phyloP scores from a whole-genome alignment of 2,888 invertebrate genomes.

The Autographa gamma region DNA sequence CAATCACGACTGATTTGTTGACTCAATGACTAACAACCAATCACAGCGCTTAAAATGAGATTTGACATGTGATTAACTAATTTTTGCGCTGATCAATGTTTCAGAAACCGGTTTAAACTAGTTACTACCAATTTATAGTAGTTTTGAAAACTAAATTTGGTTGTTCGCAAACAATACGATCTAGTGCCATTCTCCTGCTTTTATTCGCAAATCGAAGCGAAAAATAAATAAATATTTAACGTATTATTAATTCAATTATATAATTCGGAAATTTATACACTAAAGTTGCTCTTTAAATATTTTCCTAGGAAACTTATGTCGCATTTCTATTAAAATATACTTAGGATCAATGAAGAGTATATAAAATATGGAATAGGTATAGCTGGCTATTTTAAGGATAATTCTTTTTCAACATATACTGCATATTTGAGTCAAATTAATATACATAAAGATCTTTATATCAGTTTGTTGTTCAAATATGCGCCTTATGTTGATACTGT shows the following conservation, averaged over 20 bases:
- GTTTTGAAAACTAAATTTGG: background rate
- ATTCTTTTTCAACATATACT: background rate
- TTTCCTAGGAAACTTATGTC: background rate
- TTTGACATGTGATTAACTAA: too few species aligned
- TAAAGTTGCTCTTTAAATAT: slow-evolving; percentile 4
- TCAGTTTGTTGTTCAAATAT: slow-evolving; percentile 8
- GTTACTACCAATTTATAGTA: too few species aligned
- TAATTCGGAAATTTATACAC: background rate
- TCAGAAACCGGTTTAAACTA: too few species aligned
- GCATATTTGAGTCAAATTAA: background rate
- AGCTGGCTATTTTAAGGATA: slow-evolving; percentile 7
- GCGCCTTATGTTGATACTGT: background rate
- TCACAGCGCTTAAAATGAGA: too few species aligned
- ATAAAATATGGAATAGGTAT: slow-evolving; percentile 2
- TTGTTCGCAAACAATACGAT: background rate
- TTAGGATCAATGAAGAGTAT: slow-evolving; percentile 9
- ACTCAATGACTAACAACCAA: too few species aligned
- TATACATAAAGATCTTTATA: background rate
- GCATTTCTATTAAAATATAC: slow-evolving; percentile 16
- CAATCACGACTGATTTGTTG: too few species aligned
- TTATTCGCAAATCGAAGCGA: background rate
- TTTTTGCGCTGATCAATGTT: too few species aligned
- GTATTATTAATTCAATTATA: slow-evolving; percentile 8
- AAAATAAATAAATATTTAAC: background rate
- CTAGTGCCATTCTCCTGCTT: background rate